phyloP scores from a whole-genome alignment of 2,113 vertebrate species.

The Carlito syrichta region DNA sequence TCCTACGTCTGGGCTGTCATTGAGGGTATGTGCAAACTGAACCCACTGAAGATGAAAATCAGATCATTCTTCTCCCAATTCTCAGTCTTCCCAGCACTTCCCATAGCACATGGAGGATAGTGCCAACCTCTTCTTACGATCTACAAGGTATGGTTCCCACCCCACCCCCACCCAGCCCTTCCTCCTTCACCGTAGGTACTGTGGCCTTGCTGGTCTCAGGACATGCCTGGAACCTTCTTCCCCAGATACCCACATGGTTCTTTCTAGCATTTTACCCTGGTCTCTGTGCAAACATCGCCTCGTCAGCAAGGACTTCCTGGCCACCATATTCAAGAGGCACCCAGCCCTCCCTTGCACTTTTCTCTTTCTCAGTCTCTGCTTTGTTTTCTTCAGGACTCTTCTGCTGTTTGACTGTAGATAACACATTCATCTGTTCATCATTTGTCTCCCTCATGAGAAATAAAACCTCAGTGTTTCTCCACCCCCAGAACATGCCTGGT shows the following conservation, averaged over 20 bases:
- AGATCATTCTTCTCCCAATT: not conserved
- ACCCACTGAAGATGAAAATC: not conserved
- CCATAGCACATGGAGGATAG: not conserved
- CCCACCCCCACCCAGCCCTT: too few species aligned
- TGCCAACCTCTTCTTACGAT: not conserved
- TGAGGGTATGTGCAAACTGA: not conserved
- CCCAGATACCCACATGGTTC: rapidly evolving
- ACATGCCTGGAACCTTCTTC: not conserved
- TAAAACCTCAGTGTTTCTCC: not conserved
- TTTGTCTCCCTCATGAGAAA: not conserved
- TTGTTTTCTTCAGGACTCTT: not conserved
- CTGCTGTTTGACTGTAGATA: not conserved
- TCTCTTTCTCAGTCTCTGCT: not conserved
- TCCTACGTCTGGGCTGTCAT: rapidly evolving
- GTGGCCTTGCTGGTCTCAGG: rapidly evolving
- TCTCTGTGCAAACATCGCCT: not conserved
- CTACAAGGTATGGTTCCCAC: rapidly evolving
- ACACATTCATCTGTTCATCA: not conserved
- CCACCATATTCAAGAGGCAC: rapidly evolving
- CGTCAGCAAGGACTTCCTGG: rapidly evolving
- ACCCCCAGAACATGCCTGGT: not conserved
- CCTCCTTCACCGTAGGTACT: rapidly evolving
- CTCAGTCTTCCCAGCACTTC: rapidly evolving
- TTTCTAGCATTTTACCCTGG: not conserved
- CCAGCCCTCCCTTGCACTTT: too few species aligned